A percentile compares a stretch with the other conserved stretches of the same genome.
Conservation (phyloP, 92 coral and sea anemone species). For the Porites divaricata region DNA sequence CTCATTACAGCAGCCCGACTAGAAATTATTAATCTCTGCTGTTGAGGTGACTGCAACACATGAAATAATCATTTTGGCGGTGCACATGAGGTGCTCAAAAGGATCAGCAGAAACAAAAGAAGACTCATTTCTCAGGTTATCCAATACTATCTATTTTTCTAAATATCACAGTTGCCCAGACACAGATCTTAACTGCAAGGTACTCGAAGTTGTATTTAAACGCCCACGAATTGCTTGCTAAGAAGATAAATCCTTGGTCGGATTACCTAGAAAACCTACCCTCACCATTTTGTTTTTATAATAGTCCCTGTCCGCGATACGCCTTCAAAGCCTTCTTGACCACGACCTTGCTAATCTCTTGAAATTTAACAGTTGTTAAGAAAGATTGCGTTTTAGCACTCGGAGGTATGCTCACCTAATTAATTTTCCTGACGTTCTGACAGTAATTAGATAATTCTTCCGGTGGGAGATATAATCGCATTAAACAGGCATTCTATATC, state of each 20-base stretch:
- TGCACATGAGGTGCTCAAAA: too few species aligned
- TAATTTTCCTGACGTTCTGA: constrained; percentile 68
- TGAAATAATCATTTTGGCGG: too few species aligned
- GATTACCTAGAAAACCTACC: constrained; percentile 19
- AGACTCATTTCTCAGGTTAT: neutral
- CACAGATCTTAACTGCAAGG: neutral
- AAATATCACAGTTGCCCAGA: neutral
- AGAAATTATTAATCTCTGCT: too few species aligned
- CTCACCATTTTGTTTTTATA: neutral
- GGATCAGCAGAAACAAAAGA: neutral
- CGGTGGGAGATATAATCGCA: constrained; percentile 73
- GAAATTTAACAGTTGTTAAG: constrained; percentile 34
- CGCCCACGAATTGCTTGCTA: neutral
- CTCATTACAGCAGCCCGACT: too few species aligned
- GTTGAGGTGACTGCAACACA: too few species aligned
- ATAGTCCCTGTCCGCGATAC: constrained; percentile 1
- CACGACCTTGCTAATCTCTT: constrained; percentile 47
- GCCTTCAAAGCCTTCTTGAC: constrained; percentile 23
- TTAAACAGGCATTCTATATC: constrained; percentile 69
- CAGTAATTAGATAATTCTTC: constrained; percentile 89
- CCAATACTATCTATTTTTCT: neutral
- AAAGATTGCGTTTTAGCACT: constrained; percentile 35
- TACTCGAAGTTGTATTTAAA: neutral
- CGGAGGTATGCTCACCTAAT: constrained; percentile 64
- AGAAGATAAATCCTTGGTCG: constrained; percentile 1